Percentiles rank a stretch among this genome's conserved stretches.
Conservation (phyloP, 2,797 vertebrate species). For the Crocidura indochinensis region DNA sequence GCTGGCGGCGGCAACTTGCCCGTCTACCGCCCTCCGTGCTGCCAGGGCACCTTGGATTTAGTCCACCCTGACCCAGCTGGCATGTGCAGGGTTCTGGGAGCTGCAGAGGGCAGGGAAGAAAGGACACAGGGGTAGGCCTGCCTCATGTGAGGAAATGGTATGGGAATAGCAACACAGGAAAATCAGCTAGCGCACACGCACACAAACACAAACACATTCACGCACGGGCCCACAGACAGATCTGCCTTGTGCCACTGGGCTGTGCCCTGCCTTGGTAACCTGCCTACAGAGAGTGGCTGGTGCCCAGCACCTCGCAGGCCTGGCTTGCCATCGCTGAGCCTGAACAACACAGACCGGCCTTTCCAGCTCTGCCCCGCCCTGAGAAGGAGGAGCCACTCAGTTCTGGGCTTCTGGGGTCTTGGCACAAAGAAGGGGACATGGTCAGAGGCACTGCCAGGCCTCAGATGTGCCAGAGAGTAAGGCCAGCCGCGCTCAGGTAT, state of each 20-base stretch:
- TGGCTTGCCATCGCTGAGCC: too few species aligned
- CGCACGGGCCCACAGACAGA: too few species aligned
- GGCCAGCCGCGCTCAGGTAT: background rate
- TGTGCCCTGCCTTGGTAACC: too few species aligned
- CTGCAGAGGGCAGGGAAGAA: background rate
- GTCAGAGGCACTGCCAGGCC: background rate
- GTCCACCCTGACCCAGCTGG: slow-evolving; percentile 1
- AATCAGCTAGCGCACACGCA: too few species aligned
- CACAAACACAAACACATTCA: too few species aligned
- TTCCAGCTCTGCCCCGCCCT: background rate
- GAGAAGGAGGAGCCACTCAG: too few species aligned
- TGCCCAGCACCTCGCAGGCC: background rate
- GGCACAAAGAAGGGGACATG: background rate
- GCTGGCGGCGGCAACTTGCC: too few species aligned
- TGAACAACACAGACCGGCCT: background rate
- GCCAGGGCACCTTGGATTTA: too few species aligned
- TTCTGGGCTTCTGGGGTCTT: background rate
- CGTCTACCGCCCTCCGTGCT: too few species aligned
- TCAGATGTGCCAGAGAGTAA: background rate
- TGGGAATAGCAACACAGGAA: too few species aligned
- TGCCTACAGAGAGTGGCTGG: background rate
- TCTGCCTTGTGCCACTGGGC: too few species aligned
- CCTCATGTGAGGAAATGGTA: too few species aligned
- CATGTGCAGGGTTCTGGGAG: background rate
- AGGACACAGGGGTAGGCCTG: background rate